Evolutionary conservation across 2,113 vertebrate genomes (phyloP), one percentile per base, ranked within the genome.

Genomic region (Dicaeum eximium): DNA sequence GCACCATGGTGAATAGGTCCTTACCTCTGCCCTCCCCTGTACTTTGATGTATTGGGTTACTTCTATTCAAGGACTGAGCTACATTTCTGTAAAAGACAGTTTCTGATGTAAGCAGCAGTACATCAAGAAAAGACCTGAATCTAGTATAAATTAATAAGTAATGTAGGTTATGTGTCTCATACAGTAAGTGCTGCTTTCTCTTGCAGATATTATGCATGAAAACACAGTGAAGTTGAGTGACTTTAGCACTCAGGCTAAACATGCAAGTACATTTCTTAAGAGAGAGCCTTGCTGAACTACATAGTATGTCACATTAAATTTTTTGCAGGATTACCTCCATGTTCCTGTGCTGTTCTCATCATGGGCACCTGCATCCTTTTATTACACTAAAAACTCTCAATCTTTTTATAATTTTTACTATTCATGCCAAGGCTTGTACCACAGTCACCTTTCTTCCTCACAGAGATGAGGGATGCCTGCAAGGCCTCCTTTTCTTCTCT

Each of bases 141-240:
- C 50, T 48, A 69, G 30, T 69, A 72, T 61, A 87, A 83, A 85
- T 94, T 61, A 93, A 37, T 88, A 93, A 94, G 54, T 77, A 90
- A 93, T 54, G 42, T 44, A 70, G 72, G 51, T 66, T 61, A 80
- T 48, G 44, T 51, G n/a, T 80, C 42, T 66, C 21, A 57, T 18
- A 12, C 33, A 87, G 3, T 78, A 91, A 88, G 62, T 33, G 80
- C 66, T 74, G 44, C 70, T 90, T 95, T 92, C 70, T 88, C 48
- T 62, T 83, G 50, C 4, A 2, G 38, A 70, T 80, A 19, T 83
- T 92, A 90, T 1, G n/a, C 91, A 90, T 84, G 86, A 92, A 86
- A 83, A 94, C 78, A 91, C 88, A 94, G 47, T 23, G 64, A 91
- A 78, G 54, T 7, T 75, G 78, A 97, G 56, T 60, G 48, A 48